phyloP scores from a whole-genome alignment of 2,888 invertebrate genomes.

The Onchidella celtica region DNA sequence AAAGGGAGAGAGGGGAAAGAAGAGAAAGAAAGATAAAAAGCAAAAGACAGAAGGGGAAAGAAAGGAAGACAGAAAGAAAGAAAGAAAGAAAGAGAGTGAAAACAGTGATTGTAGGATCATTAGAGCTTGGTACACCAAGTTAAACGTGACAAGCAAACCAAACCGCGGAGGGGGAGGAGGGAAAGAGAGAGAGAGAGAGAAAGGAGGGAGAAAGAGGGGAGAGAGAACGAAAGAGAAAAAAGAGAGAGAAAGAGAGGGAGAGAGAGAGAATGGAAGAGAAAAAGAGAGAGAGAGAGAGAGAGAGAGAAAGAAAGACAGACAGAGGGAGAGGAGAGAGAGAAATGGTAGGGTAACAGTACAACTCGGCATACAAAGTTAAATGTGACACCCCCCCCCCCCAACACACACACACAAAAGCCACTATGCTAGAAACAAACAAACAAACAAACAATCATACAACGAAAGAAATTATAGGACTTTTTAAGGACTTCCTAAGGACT shows the following conservation, averaged over 20 bases:
- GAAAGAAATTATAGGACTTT: no score
- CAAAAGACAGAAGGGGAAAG: not conserved
- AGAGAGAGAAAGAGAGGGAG: conserved; percentile 35
- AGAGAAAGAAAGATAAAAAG: not conserved
- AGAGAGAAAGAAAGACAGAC: conserved; percentile 26
- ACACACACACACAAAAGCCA: no score
- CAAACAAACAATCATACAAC: no score
- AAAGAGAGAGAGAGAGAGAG: conserved; percentile 16
- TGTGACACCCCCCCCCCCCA: no score
- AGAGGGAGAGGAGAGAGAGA: conserved; percentile 24
- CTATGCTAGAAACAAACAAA: no score
- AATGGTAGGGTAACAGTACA: not conserved
- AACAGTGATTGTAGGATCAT: no score
- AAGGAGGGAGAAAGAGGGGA: no score
- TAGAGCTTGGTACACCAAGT: not conserved
- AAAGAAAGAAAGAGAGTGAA: conserved; percentile 21
- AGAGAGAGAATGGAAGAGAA: not conserved
- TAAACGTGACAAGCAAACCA: not conserved
- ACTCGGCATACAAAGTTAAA: no score
- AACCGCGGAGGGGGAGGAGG: not conserved
- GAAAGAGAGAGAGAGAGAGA: not conserved
- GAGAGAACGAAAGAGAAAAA: not conserved
- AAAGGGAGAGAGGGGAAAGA: not conserved
- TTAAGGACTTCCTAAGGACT: no score
- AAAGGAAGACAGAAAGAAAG: conserved; percentile 3